These are phyloP conservation scores for Magallana ariakensis DNA, from an alignment of 1,140 invertebrate genomes.

Conservation along the genomic window DNA sequence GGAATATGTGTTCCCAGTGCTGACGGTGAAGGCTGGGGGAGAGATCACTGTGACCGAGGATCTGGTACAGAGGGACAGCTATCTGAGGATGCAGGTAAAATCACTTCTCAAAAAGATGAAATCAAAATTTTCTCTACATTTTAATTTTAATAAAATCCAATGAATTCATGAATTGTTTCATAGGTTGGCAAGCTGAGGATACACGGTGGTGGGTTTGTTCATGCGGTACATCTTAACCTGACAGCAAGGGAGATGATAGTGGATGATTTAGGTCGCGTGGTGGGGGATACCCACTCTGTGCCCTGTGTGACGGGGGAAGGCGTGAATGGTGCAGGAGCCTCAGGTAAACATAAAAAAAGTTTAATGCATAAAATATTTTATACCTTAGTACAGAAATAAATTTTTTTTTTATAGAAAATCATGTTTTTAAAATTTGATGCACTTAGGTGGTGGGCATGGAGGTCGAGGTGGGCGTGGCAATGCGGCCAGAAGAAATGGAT, in stretches of 20 bases:
- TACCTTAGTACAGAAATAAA: no score
- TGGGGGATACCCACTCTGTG: slow-evolving; percentile 65
- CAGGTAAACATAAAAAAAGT: slow-evolving; percentile 53
- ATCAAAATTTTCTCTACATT: no score
- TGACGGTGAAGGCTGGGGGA: slow-evolving; percentile 69
- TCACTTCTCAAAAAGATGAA: neutral
- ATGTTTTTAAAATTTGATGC: no score
- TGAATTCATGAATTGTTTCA: neutral
- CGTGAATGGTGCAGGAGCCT: slow-evolving; percentile 53
- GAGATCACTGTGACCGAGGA: slow-evolving; percentile 68
- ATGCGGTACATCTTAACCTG: slow-evolving; percentile 67
- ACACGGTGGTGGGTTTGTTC: slow-evolving; percentile 65
- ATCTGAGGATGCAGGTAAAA: slow-evolving; percentile 55
- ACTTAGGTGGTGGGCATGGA: slow-evolving; percentile 70
- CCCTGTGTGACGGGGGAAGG: slow-evolving; percentile 63
- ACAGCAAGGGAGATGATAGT: slow-evolving; percentile 61
- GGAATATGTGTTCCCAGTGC: slow-evolving; percentile 56
- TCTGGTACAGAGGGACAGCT: slow-evolving; percentile 53
- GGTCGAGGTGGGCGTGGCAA: slow-evolving; percentile 67
- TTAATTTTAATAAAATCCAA: no score
- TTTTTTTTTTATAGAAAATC: neutral
- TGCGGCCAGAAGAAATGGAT: slow-evolving; percentile 54
- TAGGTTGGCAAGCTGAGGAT: slow-evolving; percentile 66
- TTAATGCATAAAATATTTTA: no score
- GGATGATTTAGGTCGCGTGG: slow-evolving; percentile 68